Base-by-base conservation (phyloP, 2,113 vertebrate species). In the Siniperca chuatsi region DNA sequence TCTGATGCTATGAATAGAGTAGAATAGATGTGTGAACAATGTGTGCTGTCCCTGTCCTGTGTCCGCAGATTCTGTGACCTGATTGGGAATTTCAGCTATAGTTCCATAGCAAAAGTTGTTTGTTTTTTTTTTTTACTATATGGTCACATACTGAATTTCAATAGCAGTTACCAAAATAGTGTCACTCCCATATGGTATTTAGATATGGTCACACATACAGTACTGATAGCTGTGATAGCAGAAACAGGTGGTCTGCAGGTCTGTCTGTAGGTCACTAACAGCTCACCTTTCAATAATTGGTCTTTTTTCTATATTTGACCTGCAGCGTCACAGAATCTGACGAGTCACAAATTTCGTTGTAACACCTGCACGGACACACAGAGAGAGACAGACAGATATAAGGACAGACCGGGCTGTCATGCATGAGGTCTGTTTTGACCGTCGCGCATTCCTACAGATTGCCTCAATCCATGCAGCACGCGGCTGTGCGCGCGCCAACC, bases 391-490 rank as follows among this genome's bases (percentile, higher is more conserved):
- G 9, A 58, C 74, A 48, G 29, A 78, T 62, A 62, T 10, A 2
- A 68, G 20, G 77, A 74, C 48, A 72, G 23, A 60, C 66, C 4
- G 29, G 20, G 6, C 16, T 48, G 76, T 48, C 82, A 68, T 8
- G 44, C 68, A 42, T 25, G 2, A 33, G 57, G 46, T 81, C 61
- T 20, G 62, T 68, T 44, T 73, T 52, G 75, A 54, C 52, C 57
- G 71, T 65, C 73, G 54, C 87, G 88, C 95, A 95, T 96, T 95
- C 95, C 94, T 83, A 81, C 90, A 93, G 92, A 94, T 78, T 50
- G 78, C 44, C 69, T 81, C 57, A 62, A 70, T 74, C 60, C 80
- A 77, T n/a, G 74, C 84, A 54, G 76, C 84, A 70, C 64, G 70
- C 88, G 72, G 29, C 81, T 60, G 69, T 60, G 86, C 87, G 83